Evolutionary conservation across 2,797 vertebrate genomes (phyloP).

Genomic region (Scarus forsteni): DNA sequence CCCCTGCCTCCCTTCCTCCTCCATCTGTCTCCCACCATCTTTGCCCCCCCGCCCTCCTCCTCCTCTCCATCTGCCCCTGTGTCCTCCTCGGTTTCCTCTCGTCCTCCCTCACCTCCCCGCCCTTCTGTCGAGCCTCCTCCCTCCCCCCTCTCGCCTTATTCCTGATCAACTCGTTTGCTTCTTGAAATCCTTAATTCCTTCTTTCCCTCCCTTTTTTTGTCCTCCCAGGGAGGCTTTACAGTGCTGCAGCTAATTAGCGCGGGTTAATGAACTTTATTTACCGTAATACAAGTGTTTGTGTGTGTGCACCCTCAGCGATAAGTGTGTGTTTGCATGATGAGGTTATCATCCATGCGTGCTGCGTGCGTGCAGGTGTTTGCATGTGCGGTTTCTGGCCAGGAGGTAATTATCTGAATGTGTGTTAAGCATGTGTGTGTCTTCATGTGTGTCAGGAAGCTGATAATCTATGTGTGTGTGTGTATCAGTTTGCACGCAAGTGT

Average conservation of each 20-base stretch:
- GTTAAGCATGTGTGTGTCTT: neutral
- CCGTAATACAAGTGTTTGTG: constrained; percentile 23
- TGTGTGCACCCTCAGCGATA: neutral
- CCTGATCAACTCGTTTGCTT: constrained; percentile 33
- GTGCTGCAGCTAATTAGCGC: constrained; percentile 61
- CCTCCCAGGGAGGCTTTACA: constrained; percentile 47
- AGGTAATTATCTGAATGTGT: constrained; percentile 35
- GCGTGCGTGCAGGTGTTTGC: constrained; percentile 12
- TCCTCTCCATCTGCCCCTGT: constrained; percentile 58
- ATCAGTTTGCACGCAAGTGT: constrained; percentile 30
- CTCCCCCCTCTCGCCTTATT: neutral
- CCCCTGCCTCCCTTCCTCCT: constrained; percentile 37
- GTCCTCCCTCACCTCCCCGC: constrained; percentile 53
- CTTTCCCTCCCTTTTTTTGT: constrained; percentile 38
- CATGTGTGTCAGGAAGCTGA: constrained; percentile 26
- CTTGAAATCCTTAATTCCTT: constrained; percentile 43
- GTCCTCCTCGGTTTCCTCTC: constrained; percentile 46
- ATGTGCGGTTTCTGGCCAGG: constrained; percentile 15
- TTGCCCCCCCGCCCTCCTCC: constrained; percentile 22
- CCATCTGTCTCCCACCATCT: constrained; percentile 60
- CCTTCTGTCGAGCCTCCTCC: constrained; percentile 54
- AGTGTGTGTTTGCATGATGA: constrained; percentile 17
- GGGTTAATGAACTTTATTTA: constrained; percentile 68
- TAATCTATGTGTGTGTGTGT: constrained; percentile 27
- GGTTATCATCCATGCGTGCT: constrained; percentile 30